Conservation (phyloP, 2,797 vertebrate species). For the Acanthis flammea region DNA sequence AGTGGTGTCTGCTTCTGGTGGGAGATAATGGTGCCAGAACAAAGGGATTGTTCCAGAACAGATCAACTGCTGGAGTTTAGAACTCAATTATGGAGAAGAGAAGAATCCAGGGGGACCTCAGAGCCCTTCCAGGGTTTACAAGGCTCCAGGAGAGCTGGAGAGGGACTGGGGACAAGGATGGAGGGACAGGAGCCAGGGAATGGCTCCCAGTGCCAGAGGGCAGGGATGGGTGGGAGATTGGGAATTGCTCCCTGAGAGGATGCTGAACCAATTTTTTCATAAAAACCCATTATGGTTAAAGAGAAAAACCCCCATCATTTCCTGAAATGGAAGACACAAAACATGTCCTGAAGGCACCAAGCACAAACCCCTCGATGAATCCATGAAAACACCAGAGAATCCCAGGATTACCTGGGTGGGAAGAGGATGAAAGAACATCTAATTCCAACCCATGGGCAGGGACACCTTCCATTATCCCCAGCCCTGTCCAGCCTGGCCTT, state of each 20-base stretch:
- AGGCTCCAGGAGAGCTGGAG: not conserved
- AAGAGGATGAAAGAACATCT: not conserved
- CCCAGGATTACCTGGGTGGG: not conserved
- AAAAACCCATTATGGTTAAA: rapidly evolving
- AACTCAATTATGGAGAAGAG: rapidly evolving
- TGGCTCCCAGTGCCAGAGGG: not conserved
- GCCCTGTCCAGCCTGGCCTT: rapidly evolving
- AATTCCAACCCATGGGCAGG: not conserved
- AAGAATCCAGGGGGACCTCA: not conserved
- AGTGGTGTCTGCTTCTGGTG: not conserved
- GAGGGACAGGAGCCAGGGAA: not conserved
- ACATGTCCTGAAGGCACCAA: too few relatives aligned
- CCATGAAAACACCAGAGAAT: not conserved
- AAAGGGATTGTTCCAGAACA: not conserved
- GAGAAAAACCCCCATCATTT: not conserved
- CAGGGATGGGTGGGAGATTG: rapidly evolving
- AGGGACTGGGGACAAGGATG: not conserved
- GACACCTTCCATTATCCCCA: not conserved
- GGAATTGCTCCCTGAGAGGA: not conserved
- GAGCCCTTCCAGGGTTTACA: too few relatives aligned
- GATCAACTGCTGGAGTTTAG: not conserved
- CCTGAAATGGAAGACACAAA: not conserved
- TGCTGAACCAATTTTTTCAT: not conserved
- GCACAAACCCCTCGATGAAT: rapidly evolving
- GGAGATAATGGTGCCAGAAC: not conserved